These are phyloP conservation scores for Tuta absoluta DNA, from an alignment of 2,888 invertebrate species.

Conservation along the genomic window DNA sequence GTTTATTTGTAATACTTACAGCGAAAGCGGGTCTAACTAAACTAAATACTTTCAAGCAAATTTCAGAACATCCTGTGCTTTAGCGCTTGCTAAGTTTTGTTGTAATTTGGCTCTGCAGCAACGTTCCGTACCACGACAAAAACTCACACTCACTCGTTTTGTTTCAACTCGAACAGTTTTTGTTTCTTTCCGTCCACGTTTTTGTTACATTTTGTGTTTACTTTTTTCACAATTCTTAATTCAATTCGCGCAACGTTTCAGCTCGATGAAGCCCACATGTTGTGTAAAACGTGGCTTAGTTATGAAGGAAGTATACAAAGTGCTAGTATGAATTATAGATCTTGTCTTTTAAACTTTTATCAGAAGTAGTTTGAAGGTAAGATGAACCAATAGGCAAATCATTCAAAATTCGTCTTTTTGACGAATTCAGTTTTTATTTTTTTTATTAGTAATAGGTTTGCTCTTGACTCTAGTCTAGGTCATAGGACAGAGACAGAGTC, in stretches of 20 bases:
- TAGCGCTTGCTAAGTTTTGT: neutral
- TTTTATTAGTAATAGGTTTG: too few relatives aligned
- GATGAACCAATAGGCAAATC: too few relatives aligned
- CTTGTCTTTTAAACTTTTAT: too few relatives aligned
- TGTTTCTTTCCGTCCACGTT: slow-evolving; percentile 34
- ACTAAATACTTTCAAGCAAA: neutral
- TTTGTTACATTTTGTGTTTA: slow-evolving; percentile 38
- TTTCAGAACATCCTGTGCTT: neutral
- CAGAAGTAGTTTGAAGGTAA: too few relatives aligned
- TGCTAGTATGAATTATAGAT: too few relatives aligned
- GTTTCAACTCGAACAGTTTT: slow-evolving; percentile 45
- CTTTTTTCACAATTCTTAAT: slow-evolving; percentile 53
- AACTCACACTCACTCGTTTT: slow-evolving; percentile 53
- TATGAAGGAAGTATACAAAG: too few relatives aligned
- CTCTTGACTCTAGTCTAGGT: too few relatives aligned
- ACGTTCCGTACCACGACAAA: slow-evolving; percentile 67
- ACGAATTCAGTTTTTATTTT: too few relatives aligned
- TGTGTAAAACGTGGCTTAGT: too few relatives aligned
- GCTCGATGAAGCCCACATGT: slow-evolving; percentile 64
- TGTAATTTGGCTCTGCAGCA: slow-evolving; percentile 36
- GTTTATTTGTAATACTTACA: neutral
- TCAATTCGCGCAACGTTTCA: slow-evolving; percentile 59
- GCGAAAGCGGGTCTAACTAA: neutral
- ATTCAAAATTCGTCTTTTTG: too few relatives aligned
- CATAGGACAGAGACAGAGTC: too few relatives aligned